phyloP scores from a whole-genome alignment of 2,797 vertebrate genomes.

The Melanotaenia boesemani region DNA sequence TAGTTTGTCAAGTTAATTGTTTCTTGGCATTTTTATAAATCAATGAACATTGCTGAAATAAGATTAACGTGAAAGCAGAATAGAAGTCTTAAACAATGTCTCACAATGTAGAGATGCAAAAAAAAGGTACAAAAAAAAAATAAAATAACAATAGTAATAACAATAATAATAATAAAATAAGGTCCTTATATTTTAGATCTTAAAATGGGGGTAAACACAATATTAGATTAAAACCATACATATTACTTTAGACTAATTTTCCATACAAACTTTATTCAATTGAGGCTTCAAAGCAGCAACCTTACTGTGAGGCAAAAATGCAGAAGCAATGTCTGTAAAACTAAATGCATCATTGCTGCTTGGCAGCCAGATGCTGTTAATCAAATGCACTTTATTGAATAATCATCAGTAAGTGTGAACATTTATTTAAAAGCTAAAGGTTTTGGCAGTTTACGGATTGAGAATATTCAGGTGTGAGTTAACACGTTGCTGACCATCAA shows the following conservation, averaged over 20 bases:
- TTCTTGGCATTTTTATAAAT: neutral
- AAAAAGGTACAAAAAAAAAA: neutral
- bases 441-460: neutral
- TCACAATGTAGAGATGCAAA: neutral
- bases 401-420: neutral
- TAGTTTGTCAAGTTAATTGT: constrained; percentile 18
- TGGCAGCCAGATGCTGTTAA: neutral
- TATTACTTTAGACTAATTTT: too few species aligned
- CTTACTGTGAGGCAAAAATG: too few species aligned
- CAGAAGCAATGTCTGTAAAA: too few species aligned
- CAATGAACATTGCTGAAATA: neutral
- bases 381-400: neutral
- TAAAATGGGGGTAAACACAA: too few species aligned
- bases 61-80: neutral
- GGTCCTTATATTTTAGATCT: too few species aligned
- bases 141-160: too few species aligned
- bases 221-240: too few species aligned
- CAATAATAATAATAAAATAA: neutral
- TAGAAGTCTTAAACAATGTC: neutral
- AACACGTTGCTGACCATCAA: neutral
- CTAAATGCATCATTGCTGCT: neutral
- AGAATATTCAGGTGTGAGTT: neutral
- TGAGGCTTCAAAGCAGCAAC: too few species aligned
- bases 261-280: too few species aligned
- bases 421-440: neutral